Base-by-base conservation (phyloP, 1,140 invertebrate genomes). In the Drosophila sturtevanti region DNA sequence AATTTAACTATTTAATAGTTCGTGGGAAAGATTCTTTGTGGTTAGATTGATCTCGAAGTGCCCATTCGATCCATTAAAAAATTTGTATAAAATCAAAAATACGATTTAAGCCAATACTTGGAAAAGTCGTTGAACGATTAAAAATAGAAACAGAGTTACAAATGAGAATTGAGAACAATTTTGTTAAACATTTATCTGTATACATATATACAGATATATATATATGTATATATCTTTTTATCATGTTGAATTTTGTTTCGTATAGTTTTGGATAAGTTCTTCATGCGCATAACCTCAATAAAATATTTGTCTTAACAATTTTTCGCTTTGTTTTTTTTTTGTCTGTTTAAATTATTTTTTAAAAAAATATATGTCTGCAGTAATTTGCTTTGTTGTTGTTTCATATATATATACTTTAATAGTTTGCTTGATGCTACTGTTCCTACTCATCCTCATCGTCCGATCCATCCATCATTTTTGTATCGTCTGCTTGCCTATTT, bases 261-360 rank as follows among this genome's bases (percentile, higher is more conserved):
- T 54, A 54, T 77, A 51, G 60, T 68, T 82, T 66, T 75, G 67
- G 56, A 72, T 66, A 73, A 72, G 41, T 21, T 48, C 16, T 10
- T 79, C 72, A 68, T 78, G 80, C 80, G 76, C 76, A 73, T 77
- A 77, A 85, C 66, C 66, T 85, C 72, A 80, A 85, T 84, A 72
- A 81, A 84, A 84, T 72, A 84, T 77, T 75, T 77, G 65, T 48
- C 41, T 54, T 81, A 85, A 86, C 81, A 85, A 86, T 68, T 48
- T 9, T 31, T 6, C 27, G 27, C 7, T 2, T 24, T 44, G 1
- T 21, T 48, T 10, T 44, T 21, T 48, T 44, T 44, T 7, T 16
- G 16, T 48, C 27, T 31, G 27, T 86, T 74, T 77, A 81, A 81
- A 81, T 85, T 71, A 86, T 48, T 71, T 67, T 71, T 81, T 81